A percentile compares a stretch with the other conserved stretches of the same genome.
Evolutionary conservation across 2,888 invertebrate genomes (phyloP).

Genomic region (Polyommatus iphigenia): DNA sequence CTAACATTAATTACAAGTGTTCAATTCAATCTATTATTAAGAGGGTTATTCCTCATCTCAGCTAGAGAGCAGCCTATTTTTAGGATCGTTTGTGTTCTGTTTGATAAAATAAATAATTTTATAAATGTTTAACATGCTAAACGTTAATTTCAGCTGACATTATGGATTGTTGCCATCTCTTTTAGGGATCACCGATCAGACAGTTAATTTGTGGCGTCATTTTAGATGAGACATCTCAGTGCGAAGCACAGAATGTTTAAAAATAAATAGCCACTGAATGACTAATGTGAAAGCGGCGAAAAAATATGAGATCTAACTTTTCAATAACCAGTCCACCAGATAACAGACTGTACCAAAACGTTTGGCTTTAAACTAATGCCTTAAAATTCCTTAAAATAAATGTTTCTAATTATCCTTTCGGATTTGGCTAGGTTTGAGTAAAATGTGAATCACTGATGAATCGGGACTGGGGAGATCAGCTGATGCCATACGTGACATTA

Average conservation of each 20-base stretch:
- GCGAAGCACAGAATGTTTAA: neutral
- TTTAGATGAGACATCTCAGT: neutral
- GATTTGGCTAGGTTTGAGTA: neutral
- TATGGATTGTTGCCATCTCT: constrained; percentile 29
- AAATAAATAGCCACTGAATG: neutral
- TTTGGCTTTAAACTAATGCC: too few species aligned
- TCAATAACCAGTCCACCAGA: neutral
- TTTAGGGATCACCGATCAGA: constrained; percentile 1
- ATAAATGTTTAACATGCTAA: neutral
- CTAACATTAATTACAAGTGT: neutral
- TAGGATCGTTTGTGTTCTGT: neutral
- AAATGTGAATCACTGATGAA: neutral
- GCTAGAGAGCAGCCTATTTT: constrained; percentile 2
- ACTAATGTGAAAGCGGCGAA: neutral
- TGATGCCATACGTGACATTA: constrained; percentile 2
- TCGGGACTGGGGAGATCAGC: neutral
- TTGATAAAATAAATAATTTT: constrained; percentile 27
- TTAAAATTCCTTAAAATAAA: neutral
- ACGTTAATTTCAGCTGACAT: constrained; percentile 2
- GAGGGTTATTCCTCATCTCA: neutral
- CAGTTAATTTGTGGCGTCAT: neutral
- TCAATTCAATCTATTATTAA: neutral
- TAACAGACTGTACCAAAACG: neutral
- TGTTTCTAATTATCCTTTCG: neutral
- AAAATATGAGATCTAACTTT: neutral